phyloP scores from a whole-genome alignment of 92 coral and sea anemone species.

The Phymanthus crucifer region DNA sequence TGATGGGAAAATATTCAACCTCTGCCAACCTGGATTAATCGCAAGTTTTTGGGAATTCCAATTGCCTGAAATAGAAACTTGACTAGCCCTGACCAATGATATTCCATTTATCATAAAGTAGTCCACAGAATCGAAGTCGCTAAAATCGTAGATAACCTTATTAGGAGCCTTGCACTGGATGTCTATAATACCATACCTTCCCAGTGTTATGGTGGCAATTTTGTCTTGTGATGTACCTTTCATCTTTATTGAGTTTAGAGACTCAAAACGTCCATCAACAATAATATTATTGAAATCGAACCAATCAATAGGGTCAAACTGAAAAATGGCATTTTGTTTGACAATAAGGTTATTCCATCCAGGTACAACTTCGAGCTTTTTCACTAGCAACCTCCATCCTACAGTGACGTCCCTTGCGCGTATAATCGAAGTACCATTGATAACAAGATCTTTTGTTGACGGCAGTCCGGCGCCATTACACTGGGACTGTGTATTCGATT shows the following conservation, averaged over 20 bases:
- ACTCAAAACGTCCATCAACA: slow-evolving; percentile 34
- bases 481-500: slow-evolving; percentile 5
- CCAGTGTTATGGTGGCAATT: slow-evolving; percentile 22
- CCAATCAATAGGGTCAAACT: slow-evolving; percentile 45
- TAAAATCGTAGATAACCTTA: slow-evolving; percentile 5
- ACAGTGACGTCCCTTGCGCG: neutral
- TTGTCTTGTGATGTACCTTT: slow-evolving; percentile 37
- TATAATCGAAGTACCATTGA: slow-evolving; percentile 12
- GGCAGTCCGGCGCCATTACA: slow-evolving; percentile 16
- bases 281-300: neutral
- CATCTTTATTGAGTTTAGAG: slow-evolving; percentile 28
- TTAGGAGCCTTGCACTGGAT: neutral
- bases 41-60: slow-evolving; percentile 26
- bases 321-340: no score
- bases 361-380: neutral
- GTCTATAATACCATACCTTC: slow-evolving; percentile 16
- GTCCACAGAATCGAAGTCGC: slow-evolving; percentile 1
- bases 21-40: slow-evolving; percentile 52
- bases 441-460: neutral
- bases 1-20: slow-evolving; percentile 8
- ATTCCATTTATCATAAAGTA: slow-evolving; percentile 32
- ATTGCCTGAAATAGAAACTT: slow-evolving; percentile 14
- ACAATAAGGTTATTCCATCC: no score
- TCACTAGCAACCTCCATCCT: neutral
- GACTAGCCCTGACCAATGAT: neutral